These are phyloP conservation scores for Odontamblyopus lacepedii DNA, from an alignment of 2,797 vertebrate species.

Conservation along the genomic window DNA sequence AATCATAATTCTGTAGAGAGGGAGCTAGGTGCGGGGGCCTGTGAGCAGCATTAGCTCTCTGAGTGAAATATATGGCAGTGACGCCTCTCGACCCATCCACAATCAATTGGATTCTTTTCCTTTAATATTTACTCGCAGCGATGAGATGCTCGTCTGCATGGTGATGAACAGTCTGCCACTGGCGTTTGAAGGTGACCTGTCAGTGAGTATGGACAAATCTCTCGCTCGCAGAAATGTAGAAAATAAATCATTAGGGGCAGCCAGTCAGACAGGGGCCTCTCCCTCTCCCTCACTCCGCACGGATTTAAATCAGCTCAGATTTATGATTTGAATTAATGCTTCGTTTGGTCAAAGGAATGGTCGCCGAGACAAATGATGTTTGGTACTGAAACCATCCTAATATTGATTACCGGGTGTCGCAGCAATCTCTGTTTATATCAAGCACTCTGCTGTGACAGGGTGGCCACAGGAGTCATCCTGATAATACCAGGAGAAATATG, in stretches of 20 bases:
- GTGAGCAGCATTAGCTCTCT: constrained; percentile 86
- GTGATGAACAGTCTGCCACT: constrained; percentile 99
- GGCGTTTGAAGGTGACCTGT: constrained; percentile 99
- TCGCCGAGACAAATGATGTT: constrained; percentile 98
- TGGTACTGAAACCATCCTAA: constrained; percentile 99
- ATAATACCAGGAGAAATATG: constrained; percentile 95
- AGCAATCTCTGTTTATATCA: constrained; percentile 99
- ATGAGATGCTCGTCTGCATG: constrained; percentile 99
- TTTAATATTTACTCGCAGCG: constrained; percentile 99
- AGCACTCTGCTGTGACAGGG: constrained; percentile 97
- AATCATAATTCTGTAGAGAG: constrained; percentile 85
- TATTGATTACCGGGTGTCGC: constrained; percentile 99
- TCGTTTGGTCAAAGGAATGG: constrained; percentile 99
- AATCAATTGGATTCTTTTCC: constrained; percentile 99
- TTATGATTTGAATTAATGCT: constrained; percentile 99
- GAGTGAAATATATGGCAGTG: constrained; percentile 95
- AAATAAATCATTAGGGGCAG: constrained; percentile 99
- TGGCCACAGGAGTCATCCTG: constrained; percentile 93
- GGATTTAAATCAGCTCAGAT: constrained; percentile 99
- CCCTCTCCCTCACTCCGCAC: constrained; percentile 74
- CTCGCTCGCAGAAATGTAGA: constrained; percentile 99
- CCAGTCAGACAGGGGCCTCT: constrained; percentile 81
- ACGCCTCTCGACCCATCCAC: constrained; percentile 92
- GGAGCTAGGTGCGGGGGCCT: constrained; percentile 73
- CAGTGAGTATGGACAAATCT: constrained; percentile 99